phyloP scores from a whole-genome alignment of 64 coral and sea anemone genomes.

The Stichodactyla helianthus region DNA sequence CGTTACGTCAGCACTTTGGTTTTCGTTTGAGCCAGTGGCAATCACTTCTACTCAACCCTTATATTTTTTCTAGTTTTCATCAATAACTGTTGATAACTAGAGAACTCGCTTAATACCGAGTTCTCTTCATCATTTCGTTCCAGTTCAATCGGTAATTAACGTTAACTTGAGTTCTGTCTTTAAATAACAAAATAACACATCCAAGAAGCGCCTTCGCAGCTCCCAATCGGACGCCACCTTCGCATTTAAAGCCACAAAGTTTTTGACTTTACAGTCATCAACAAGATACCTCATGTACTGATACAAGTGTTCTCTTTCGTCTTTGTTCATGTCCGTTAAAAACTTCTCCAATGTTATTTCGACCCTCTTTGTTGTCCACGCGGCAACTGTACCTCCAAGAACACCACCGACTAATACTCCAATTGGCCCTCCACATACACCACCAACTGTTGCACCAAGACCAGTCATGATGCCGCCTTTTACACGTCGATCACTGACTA shows the following conservation, averaged over 20 bases:
- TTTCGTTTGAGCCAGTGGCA: background rate
- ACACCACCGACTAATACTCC: conserved; percentile 68
- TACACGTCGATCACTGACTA: conserved; percentile 14
- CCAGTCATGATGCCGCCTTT: conserved; percentile 65
- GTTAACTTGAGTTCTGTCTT: conserved; percentile 43
- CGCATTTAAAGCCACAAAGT: conserved; percentile 72
- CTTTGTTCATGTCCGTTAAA: conserved; percentile 78
- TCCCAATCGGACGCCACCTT: conserved; percentile 63
- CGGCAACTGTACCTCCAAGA: conserved; percentile 71
- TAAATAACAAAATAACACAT: conserved; percentile 82
- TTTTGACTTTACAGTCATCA: conserved; percentile 70
- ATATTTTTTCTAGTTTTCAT: background rate
- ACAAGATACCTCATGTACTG: conserved; percentile 76
- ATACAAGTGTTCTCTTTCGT: conserved; percentile 71
- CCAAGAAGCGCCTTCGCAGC: conserved; percentile 59
- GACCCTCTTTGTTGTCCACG: conserved; percentile 64
- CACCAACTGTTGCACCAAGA: conserved; percentile 62
- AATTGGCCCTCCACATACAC: conserved; percentile 67
- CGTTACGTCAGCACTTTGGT: background rate
- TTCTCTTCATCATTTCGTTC: no score
- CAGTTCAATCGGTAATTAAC: background rate
- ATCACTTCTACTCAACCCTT: no score
- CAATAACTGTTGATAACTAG: background rate
- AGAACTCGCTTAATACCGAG: no score
- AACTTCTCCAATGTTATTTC: conserved; percentile 51